phyloP scores from a whole-genome alignment of 2,113 vertebrate species.

The Emydocephalus ijimae region DNA sequence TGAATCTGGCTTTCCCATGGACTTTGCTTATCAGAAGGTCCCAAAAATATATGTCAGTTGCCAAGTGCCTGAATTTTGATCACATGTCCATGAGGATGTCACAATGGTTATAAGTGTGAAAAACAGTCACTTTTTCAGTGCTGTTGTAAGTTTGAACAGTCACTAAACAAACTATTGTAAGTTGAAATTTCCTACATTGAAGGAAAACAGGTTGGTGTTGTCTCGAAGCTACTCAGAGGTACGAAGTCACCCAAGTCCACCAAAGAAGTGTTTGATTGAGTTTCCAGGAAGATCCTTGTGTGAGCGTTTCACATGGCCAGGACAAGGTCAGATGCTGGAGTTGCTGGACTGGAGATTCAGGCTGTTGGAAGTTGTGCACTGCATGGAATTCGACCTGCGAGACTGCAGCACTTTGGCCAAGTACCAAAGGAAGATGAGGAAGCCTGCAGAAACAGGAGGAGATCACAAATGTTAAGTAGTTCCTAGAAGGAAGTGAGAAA shows the following conservation, averaged over 20 bases:
- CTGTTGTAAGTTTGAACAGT: neutral
- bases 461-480: neutral
- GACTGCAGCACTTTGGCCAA: constrained; percentile 49
- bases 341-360: constrained; percentile 60
- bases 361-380: constrained; percentile 61
- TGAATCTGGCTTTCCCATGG: neutral
- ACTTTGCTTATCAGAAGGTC: neutral
- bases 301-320: neutral
- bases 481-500: neutral
- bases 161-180: neutral
- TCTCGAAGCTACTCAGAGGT: neutral
- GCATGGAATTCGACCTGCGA: constrained; percentile 55
- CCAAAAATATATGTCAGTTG: neutral
- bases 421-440: constrained; percentile 78
- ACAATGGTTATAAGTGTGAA: neutral
- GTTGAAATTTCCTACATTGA: neutral
- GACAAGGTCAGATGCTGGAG: neutral
- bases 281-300: neutral
- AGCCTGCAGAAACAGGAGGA: constrained; percentile 51
- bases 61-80: neutral
- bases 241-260: neutral
- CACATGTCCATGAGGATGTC: neutral
- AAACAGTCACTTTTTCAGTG: neutral
- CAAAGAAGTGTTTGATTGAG: neutral
- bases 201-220: neutral